Evolutionary conservation across 2,113 vertebrate genomes (phyloP).

Genomic region (Ophthalmolycus amberensis): DNA sequence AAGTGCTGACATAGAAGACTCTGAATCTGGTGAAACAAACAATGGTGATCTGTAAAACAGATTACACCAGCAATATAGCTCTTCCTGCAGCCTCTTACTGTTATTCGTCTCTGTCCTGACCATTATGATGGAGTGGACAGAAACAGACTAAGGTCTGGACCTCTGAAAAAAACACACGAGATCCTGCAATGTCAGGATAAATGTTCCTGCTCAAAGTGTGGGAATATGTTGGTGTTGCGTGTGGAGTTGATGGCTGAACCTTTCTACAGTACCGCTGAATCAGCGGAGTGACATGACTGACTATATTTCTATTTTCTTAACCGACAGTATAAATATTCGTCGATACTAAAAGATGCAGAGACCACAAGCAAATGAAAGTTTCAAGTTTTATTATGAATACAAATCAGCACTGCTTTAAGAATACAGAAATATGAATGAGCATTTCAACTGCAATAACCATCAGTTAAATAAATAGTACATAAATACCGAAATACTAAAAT

Average conservation of each 20-base stretch:
- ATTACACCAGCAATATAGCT: background rate
- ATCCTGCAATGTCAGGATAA: background rate
- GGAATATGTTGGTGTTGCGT: background rate
- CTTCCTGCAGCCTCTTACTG: conserved; percentile 18
- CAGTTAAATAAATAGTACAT: conserved; percentile 58
- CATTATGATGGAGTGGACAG: background rate
- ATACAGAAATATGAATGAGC: conserved; percentile 19
- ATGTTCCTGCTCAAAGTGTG: conserved; percentile 5
- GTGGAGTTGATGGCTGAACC: background rate
- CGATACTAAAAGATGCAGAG: background rate
- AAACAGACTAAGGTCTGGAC: conserved; percentile 5
- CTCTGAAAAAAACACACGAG: conserved; percentile 12
- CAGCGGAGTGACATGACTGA: background rate
- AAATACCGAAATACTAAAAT: conserved; percentile 62
- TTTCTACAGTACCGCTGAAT: background rate
- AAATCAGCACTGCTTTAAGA: conserved; percentile 2
- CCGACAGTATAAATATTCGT: background rate
- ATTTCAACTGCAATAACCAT: conserved; percentile 1
- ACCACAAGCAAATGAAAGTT: background rate
- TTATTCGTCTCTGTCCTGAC: background rate
- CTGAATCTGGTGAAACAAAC: conserved; percentile 18
- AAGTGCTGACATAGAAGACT: conserved; percentile 36
- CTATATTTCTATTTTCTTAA: background rate
- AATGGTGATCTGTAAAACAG: conserved; percentile 25
- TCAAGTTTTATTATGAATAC: conserved; percentile 15